Conservation (phyloP, 2,113 vertebrate species). For the Melanostigma gelatinosum region DNA sequence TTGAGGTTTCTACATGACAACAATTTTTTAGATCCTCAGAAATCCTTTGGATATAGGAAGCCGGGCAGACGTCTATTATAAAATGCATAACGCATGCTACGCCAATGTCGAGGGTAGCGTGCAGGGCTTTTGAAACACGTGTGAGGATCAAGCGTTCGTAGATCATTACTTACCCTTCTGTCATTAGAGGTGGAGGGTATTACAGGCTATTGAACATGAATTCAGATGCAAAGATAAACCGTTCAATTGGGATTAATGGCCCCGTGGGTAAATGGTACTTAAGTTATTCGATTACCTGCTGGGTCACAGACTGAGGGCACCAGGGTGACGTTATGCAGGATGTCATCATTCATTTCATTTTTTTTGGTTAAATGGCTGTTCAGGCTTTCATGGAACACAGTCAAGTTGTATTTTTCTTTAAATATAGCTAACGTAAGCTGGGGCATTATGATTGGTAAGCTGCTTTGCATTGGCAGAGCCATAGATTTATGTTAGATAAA, state of each 20-base stretch:
- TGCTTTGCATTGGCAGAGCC: not conserved
- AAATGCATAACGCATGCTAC: slow-evolving; percentile 41
- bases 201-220: slow-evolving; percentile 53
- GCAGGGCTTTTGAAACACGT: slow-evolving; percentile 40
- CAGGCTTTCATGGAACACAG: slow-evolving; percentile 22
- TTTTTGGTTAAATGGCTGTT: slow-evolving; percentile 50
- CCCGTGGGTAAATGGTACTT: slow-evolving; percentile 58
- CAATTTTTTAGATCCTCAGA: slow-evolving; percentile 55
- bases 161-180: slow-evolving; percentile 39
- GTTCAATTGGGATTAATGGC: slow-evolving; percentile 73
- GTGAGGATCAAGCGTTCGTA: slow-evolving; percentile 26
- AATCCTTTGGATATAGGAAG: slow-evolving; percentile 43
- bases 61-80: slow-evolving; percentile 33
- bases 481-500: not conserved
- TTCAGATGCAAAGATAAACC: slow-evolving; percentile 59
- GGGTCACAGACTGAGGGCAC: slow-evolving; percentile 61
- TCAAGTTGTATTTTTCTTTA: slow-evolving; percentile 10
- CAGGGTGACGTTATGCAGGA: slow-evolving; percentile 47
- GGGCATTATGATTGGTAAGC: not conserved
- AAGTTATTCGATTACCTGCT: slow-evolving; percentile 65
- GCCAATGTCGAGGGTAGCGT: slow-evolving; percentile 55
- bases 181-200: slow-evolving; percentile 44
- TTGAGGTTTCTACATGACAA: slow-evolving; percentile 55
- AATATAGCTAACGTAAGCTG: not conserved
- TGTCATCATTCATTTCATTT: slow-evolving; percentile 64